Base-by-base conservation (phyloP, 2,113 vertebrate genomes). In the Poicephalus gulielmi region DNA sequence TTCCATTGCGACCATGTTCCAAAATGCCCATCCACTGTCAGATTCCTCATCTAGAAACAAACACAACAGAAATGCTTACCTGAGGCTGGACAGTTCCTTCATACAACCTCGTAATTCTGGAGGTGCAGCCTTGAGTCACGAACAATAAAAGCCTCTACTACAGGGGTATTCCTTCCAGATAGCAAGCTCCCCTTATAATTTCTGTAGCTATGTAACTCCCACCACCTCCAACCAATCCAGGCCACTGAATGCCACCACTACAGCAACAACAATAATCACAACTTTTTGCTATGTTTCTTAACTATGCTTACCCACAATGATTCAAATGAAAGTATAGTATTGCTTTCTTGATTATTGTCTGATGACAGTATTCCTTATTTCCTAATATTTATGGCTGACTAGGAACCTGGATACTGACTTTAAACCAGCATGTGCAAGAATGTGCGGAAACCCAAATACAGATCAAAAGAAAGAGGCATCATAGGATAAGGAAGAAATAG, bases 1-100 rank as follows among this genome's bases (percentile, higher is more conserved):
- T 97, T 98, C 99, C 99, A 99, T 3, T 97, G 97, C 0, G 99
- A 99, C 99, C 99, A 99, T 0, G 91, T 28, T 7, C 99, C 98
- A 44, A 99, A 99, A 78, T 97, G 97, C 47, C 99, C 99, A 57
- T 99, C 99, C 70, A 99, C 98, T 0, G 99, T 99, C 96, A 99
- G 98, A 60, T 99, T 99, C 90, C 98, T 98, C 27, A 97, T 97
- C 99, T 99, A 90, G 89, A 82, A 96, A 75, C 14, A 85, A 97
- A 86, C 18, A 75, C 39, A 93, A 75, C 25, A 82, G n/a, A 70
- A 87, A 53, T 41, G 30, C 18, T 79, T 68, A 69, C 9, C 33
- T 35, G 22, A 63, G 22, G 27, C 31, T 52, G 53, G 28, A 55
- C n/a, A 57, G 9, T 18, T 90, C 46, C 35, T 86, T 78, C 30